Base-by-base conservation (phyloP, 2,888 invertebrate genomes). In the Euplexia lucipara region DNA sequence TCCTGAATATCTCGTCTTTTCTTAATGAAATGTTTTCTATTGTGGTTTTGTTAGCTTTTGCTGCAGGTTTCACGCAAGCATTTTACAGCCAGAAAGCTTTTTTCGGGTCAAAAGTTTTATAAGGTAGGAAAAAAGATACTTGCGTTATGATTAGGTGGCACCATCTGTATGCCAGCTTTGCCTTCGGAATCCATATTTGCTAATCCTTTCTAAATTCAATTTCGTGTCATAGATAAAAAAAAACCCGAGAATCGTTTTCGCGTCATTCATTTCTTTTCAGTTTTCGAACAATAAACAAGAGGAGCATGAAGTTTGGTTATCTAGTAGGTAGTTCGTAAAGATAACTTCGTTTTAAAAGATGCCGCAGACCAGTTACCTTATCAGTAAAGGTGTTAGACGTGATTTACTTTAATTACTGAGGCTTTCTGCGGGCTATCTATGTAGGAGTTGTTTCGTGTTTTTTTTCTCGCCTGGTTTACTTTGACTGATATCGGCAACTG, bases 331-430 rank as follows among this genome's bases (percentile, higher is more conserved):
- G 45, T 62, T 65, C 32, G 60, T 51, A 37, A 32, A 65, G 65
- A 58, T 63, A 68, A 49, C 42, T 60, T 72, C 61, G 47, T 39
- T 18, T 49, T 74, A 26, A 66, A 51, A 64, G 42, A 34, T 62
- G 47, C 61, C 52, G 67, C 52, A 26, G 9, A 32, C 39, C 49
- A 52, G 42, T 44, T 35, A 34, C 53, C 48, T 64, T 80, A 80
- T 80, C 81, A 47, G 41, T 42, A n/a, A 44, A 80, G 42, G 81
- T 80, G 81, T 67, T 60, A 64, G 37, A 45, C 37, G 57, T 77
- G 47, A 67, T 78, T 73, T 73, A 62, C 37, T 69, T 67, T 76
- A 66, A 64, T 61, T 59, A 52, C 39, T 22, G n/a, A 42, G 39
- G 44, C 53, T 61, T 61, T 61, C 18, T 35, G 44, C 0, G n/a